phyloP scores from a whole-genome alignment of 2,797 vertebrate genomes.

The Acipenser oxyrinchus region DNA sequence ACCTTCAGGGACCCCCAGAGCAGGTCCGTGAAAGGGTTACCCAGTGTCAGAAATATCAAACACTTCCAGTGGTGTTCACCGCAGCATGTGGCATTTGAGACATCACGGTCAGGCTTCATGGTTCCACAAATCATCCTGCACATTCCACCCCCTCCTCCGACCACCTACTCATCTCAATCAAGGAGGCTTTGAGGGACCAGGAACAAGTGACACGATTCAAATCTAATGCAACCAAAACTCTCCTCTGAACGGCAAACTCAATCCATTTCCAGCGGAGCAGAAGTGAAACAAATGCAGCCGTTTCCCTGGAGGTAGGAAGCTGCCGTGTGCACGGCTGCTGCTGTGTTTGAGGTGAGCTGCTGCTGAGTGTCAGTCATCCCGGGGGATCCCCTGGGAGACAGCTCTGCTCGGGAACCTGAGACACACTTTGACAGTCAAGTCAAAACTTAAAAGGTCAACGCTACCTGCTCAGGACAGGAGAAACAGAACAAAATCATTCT shows the following conservation, averaged over 20 bases:
- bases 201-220: conserved; percentile 52
- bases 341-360: conserved; percentile 40
- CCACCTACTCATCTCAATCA: conserved; percentile 42
- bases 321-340: conserved; percentile 30
- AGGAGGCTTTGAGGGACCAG: conserved; percentile 39
- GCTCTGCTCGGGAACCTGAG: conserved; percentile 64
- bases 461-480: conserved; percentile 61
- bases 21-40: conserved; percentile 21
- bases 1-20: conserved; percentile 13
- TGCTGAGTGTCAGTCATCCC: conserved; percentile 60
- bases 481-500: conserved; percentile 53
- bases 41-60: conserved; percentile 31
- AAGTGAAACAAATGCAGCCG: conserved; percentile 47
- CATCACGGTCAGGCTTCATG: conserved; percentile 29
- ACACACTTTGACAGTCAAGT: conserved; percentile 66
- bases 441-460: conserved; percentile 70
- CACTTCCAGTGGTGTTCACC: conserved; percentile 35
- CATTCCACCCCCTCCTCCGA: conserved; percentile 42
- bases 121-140: conserved; percentile 41
- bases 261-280: conserved; percentile 47
- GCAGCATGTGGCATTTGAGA: conserved; percentile 40
- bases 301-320: conserved; percentile 47
- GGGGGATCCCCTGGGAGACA: conserved; percentile 63
- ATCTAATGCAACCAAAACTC: conserved; percentile 52
- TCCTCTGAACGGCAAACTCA: conserved; percentile 47